These are phyloP conservation scores for Acronicta alni DNA, from an alignment of 2,888 invertebrate genomes.

Conservation along the genomic window DNA sequence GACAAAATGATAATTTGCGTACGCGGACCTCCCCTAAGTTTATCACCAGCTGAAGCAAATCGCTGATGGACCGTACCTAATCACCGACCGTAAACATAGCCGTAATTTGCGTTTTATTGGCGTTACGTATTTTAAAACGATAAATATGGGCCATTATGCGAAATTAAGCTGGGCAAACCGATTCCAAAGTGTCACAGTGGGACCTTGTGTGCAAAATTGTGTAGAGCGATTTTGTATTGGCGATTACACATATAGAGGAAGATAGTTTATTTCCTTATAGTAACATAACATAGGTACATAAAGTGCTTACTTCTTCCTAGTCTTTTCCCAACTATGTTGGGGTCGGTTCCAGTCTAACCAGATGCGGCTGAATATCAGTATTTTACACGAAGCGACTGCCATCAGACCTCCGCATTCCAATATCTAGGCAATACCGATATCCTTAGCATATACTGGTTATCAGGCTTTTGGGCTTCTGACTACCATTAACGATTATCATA, in stretches of 20 bases:
- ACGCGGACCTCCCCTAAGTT: conserved; percentile 60
- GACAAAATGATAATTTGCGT: conserved; percentile 59
- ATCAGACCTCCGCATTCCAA: too few species aligned
- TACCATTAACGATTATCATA: too few species aligned
- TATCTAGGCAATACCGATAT: too few species aligned
- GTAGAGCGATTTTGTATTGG: too few species aligned
- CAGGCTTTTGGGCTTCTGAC: too few species aligned
- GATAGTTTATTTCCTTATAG: neutral
- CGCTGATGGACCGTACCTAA: conserved; percentile 74
- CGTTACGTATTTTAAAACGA: conserved; percentile 55
- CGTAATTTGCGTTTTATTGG: conserved; percentile 65
- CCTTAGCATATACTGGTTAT: too few species aligned
- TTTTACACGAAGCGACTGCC: too few species aligned
- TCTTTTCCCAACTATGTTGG: too few species aligned
- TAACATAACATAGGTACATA: neutral
- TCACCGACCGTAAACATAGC: conserved; percentile 65
- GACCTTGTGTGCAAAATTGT: conserved; percentile 43
- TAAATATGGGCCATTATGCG: conserved; percentile 52
- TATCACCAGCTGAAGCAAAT: conserved; percentile 64
- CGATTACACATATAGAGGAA: conserved; percentile 22
- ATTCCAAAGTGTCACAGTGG: conserved; percentile 50
- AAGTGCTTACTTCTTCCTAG: too few species aligned
- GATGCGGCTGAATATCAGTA: too few species aligned
- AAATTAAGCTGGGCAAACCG: conserved; percentile 51
- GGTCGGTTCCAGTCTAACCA: too few species aligned